phyloP scores from a whole-genome alignment of 2,888 invertebrate genomes.

The Campoletis raptor region DNA sequence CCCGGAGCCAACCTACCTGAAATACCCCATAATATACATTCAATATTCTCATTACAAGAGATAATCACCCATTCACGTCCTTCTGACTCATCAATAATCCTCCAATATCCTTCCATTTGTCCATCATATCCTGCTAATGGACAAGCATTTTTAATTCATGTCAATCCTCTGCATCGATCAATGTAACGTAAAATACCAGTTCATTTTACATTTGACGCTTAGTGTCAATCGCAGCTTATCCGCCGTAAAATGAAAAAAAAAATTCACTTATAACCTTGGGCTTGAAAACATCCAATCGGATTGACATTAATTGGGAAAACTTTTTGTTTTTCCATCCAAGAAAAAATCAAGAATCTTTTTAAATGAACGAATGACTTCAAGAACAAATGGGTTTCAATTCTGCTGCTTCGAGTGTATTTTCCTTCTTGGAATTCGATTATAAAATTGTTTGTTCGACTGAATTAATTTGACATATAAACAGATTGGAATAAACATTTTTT shows the following conservation, averaged over 20 bases:
- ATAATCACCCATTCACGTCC: not conserved
- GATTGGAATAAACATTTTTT: not conserved
- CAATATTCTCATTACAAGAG: constrained; percentile 26
- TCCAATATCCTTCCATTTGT: not conserved
- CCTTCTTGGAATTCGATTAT: not conserved
- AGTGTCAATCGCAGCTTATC: not conserved
- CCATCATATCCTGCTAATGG: not conserved
- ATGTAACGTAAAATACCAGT: not conserved
- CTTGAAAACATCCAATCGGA: not conserved
- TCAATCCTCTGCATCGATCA: not conserved
- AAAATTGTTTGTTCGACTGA: not conserved
- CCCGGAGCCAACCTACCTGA: constrained; percentile 95
- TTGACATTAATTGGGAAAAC: not conserved
- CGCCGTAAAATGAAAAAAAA: not conserved
- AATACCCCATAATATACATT: constrained; percentile 69
- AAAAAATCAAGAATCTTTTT: not conserved
- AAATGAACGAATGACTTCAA: not conserved
- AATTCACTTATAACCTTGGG: not conserved
- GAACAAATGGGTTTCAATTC: not conserved
- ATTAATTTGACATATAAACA: too few relatives aligned
- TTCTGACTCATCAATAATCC: not conserved
- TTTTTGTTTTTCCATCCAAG: not conserved
- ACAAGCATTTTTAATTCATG: not conserved
- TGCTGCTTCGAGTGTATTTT: not conserved
- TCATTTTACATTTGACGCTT: not conserved